phyloP scores from a whole-genome alignment of 2,888 invertebrate species.

The Mesoligia furuncula region DNA sequence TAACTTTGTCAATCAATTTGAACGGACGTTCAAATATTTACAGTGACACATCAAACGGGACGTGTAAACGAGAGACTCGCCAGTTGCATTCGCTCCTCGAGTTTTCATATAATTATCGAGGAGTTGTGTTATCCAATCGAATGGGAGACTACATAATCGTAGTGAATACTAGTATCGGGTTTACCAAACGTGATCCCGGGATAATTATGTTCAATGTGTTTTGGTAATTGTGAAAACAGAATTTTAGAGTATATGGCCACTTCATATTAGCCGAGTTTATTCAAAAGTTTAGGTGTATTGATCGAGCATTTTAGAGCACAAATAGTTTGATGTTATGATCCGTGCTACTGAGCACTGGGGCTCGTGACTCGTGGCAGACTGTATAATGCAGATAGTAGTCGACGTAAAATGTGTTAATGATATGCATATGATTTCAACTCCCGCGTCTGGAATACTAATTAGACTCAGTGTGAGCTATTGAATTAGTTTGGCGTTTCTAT shows the following conservation, averaged over 20 bases:
- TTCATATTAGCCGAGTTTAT: not conserved
- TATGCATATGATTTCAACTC: constrained; percentile 23
- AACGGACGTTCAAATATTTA: constrained; percentile 13
- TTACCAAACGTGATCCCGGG: not conserved
- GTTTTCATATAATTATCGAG: not conserved
- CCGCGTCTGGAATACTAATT: constrained; percentile 1
- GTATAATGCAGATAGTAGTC: not conserved
- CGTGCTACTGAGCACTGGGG: too few relatives aligned
- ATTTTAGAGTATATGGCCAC: not conserved
- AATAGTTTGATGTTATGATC: not conserved
- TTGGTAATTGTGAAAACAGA: not conserved
- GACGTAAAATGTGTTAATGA: constrained; percentile 23
- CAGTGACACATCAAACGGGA: constrained; percentile 31
- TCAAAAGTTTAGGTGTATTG: not conserved
- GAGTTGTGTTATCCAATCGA: not conserved
- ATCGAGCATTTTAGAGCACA: not conserved
- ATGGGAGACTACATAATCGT: not conserved
- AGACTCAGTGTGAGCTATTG: constrained; percentile 1
- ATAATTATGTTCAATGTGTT: not conserved
- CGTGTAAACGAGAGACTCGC: not conserved
- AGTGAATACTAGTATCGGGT: not conserved
- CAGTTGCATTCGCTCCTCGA: not conserved
- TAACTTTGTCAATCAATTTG: constrained; percentile 21
- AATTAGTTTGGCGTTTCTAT: not conserved
- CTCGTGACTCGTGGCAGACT: not conserved